These are phyloP conservation scores for Callaeas wilsoni DNA, from an alignment of 2,113 vertebrate species.

Conservation along the genomic window DNA sequence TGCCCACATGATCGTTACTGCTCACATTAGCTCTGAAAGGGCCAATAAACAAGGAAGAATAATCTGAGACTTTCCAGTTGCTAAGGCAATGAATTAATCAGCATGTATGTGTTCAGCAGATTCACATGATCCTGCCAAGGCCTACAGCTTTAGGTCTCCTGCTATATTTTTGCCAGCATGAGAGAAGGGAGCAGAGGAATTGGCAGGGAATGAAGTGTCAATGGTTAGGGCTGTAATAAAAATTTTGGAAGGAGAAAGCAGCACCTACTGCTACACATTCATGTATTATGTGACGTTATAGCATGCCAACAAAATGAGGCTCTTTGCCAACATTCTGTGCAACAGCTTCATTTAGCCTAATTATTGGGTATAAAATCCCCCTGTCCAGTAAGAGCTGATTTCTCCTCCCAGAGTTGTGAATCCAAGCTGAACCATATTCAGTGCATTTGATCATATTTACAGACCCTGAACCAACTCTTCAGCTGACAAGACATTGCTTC, in stretches of 20 bases:
- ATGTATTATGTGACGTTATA: not conserved
- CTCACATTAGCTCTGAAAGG: not conserved
- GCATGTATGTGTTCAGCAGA: not conserved
- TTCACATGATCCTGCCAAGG: conserved; percentile 3
- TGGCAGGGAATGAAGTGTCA: conserved; percentile 40
- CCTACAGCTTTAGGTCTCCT: conserved; percentile 7
- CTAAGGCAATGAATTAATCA: conserved; percentile 53
- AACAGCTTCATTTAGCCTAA: conserved; percentile 52
- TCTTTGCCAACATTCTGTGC: conserved; percentile 24
- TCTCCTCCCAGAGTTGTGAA: conserved; percentile 49
- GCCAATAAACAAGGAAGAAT: not conserved
- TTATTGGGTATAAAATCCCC: conserved; percentile 38
- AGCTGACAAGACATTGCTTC: not conserved
- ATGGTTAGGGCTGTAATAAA: conserved; percentile 47
- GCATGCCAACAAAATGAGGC: not conserved
- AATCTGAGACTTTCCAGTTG: conserved; percentile 21
- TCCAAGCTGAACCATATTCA: conserved; percentile 20
- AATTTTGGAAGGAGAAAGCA: conserved; percentile 51
- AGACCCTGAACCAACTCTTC: not conserved
- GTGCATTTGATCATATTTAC: not conserved
- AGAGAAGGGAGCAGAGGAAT: not conserved
- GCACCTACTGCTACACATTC: conserved; percentile 9
- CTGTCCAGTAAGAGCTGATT: conserved; percentile 51
- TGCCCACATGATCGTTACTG: not conserved
- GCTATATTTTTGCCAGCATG: conserved; percentile 18